Conservation (phyloP, 1,140 invertebrate genomes). For the Brachionus angularis region DNA sequence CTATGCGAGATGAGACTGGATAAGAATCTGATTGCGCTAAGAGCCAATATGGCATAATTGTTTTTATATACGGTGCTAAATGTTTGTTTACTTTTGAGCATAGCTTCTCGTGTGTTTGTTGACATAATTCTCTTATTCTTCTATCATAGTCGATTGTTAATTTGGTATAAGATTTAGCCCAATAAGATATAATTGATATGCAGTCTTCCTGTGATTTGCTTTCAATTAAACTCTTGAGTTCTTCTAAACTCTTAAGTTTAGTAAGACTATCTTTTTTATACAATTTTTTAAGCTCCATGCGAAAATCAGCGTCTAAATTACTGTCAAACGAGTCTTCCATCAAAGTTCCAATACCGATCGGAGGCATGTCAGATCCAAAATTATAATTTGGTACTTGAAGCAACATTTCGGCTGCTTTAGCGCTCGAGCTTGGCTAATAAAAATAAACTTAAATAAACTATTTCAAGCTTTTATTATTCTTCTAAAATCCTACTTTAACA, state of each 20-base stretch:
- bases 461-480: not conserved
- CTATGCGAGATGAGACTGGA: constrained; percentile 70
- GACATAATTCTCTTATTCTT: constrained; percentile 67
- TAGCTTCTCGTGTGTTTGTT: constrained; percentile 64
- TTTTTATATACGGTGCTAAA: constrained; percentile 72
- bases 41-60: constrained; percentile 65
- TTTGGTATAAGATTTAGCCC: constrained; percentile 28
- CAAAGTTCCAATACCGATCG: constrained; percentile 23
- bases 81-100: constrained; percentile 67
- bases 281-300: constrained; percentile 61
- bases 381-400: constrained; percentile 12
- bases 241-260: constrained; percentile 63
- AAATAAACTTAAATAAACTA: not conserved
- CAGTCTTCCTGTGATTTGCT: constrained; percentile 4
- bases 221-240: constrained; percentile 11
- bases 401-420: constrained; percentile 42
- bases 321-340: constrained; percentile 38
- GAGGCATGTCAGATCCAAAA: constrained; percentile 11
- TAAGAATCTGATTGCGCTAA: constrained; percentile 75
- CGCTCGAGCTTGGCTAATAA: constrained; percentile 30
- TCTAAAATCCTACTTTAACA: not conserved
- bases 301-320: constrained; percentile 54
- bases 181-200: constrained; percentile 11
- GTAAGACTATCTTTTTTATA: constrained; percentile 79
- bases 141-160: constrained; percentile 26